Evolutionary conservation across 2,797 vertebrate genomes (phyloP).

Genomic region (Thalassophryne amazonica): DNA sequence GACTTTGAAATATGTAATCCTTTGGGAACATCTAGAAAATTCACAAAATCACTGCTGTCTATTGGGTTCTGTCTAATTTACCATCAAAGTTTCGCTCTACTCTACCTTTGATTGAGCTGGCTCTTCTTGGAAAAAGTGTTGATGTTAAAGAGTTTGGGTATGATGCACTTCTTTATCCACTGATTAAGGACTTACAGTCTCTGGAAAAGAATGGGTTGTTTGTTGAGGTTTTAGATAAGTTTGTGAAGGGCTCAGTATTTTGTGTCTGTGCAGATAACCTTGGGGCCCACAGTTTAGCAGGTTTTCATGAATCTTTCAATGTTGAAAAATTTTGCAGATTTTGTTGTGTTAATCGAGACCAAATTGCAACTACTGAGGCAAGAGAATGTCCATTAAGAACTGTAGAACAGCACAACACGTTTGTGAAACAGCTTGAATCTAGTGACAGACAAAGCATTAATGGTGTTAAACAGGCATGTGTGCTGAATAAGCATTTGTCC

Average conservation of each 20-base stretch:
- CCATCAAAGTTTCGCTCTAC: neutral
- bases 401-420: neutral
- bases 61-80: constrained; percentile 9
- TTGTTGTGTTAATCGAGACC: neutral
- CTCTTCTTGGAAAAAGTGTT: constrained; percentile 9
- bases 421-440: neutral
- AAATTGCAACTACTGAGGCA: neutral
- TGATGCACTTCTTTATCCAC: constrained; percentile 3
- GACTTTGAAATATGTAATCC: constrained; percentile 7
- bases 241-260: neutral
- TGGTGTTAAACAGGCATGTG: constrained; percentile 6
- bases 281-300: neutral
- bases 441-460: neutral
- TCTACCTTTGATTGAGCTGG: neutral
- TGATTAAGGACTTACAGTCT: constrained; percentile 10
- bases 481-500: neutral
- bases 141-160: constrained; percentile 1
- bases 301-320: constrained; percentile 4
- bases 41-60: neutral
- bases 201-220: neutral
- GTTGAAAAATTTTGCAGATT: constrained; percentile 7
- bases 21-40: constrained; percentile 4
- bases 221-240: neutral
- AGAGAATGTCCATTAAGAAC: neutral
- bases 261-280: constrained; percentile 1